Conservation (phyloP, 1,140 invertebrate genomes). For the Leptopilina clavipes region DNA sequence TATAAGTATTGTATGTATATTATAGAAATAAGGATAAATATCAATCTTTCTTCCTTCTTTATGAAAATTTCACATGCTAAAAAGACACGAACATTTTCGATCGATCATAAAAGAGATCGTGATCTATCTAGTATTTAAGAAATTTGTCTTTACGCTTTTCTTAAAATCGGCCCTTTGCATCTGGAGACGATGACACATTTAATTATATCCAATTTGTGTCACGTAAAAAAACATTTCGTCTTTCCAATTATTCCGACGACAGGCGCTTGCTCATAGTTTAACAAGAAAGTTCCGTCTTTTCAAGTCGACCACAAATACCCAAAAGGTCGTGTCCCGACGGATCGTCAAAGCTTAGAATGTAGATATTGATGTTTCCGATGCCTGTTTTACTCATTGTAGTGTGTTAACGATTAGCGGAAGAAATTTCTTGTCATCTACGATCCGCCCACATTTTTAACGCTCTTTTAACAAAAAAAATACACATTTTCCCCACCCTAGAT, state of each 20-base stretch:
- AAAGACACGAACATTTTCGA: slow-evolving; percentile 40
- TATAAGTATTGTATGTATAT: too few species aligned
- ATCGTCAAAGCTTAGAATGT: background rate
- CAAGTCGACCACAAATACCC: background rate
- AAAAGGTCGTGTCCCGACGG: background rate
- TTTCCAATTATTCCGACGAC: background rate
- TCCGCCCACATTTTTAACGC: slow-evolving; percentile 28
- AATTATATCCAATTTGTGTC: slow-evolving; percentile 28
- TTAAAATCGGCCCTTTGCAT: background rate
- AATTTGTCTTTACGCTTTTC: background rate
- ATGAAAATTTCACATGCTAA: background rate
- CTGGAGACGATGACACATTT: slow-evolving; percentile 9
- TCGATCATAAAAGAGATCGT: slow-evolving; percentile 36
- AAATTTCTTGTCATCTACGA: slow-evolving; percentile 4
- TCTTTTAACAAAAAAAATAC: background rate
- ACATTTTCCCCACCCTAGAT: background rate
- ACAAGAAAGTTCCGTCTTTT: background rate
- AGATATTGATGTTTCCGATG: slow-evolving; percentile 29
- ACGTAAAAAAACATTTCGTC: slow-evolving; percentile 31
- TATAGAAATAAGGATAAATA: too few species aligned
- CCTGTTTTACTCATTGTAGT: slow-evolving; percentile 22
- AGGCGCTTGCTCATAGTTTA: background rate
- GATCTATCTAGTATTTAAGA: background rate
- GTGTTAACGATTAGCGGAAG: slow-evolving; percentile 11
- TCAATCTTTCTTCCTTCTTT: too few species aligned